Base-by-base conservation (phyloP, 92 coral and sea anemone genomes). In the Isaurus tuberculatus region DNA sequence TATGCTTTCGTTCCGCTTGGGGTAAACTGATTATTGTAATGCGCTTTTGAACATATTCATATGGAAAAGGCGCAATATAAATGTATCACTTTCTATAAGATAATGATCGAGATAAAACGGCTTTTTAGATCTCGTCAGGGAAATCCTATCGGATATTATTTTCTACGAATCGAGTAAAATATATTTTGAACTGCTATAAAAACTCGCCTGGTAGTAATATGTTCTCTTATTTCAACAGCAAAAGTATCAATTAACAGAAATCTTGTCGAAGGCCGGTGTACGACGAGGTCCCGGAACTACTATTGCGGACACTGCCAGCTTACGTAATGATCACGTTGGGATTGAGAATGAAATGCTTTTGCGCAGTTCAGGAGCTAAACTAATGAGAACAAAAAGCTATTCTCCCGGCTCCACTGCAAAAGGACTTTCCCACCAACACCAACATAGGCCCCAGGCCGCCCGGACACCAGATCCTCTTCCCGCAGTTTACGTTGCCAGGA, bases 201-300 rank as follows among this genome's bases (percentile, higher is more conserved):
- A 55, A 19, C 63, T 55, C 2, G 23, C 7, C 5, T 55, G 27
- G 33, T 27, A 9, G 19, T 10, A 31, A 55, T 23, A 16, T n/a
- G 9, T 1, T 37, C 16, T 33, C 58, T 28, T 61, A 8, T 26
- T 25, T 65, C 84, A 61, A 14, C 80, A 95, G 98, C 94, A 95
- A 83, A 90, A 91, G 65, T 91, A 88, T 79, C 94, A 92, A 44
- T 94, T 96, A 49, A 84, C 92, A 17, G 91, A 92, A 37, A 84
- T 94, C 64, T 89, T 96, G 44, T 84, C 91, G 48, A 91, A 90
- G 85, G 98, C 98, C 22, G 98, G 98, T 37, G 83, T 96, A 51
- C 89, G 94, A 25, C 87, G 90, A 66, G 98, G 96, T 31, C 94
- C 96, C 25, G 93, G 94, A 22, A 96, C 92, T n/a, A 96, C 79